Percentiles rank a stretch among this genome's conserved stretches.
These are phyloP conservation scores for Drosophila bocki DNA, from an alignment of 1,140 invertebrate species.

Conservation along the genomic window DNA sequence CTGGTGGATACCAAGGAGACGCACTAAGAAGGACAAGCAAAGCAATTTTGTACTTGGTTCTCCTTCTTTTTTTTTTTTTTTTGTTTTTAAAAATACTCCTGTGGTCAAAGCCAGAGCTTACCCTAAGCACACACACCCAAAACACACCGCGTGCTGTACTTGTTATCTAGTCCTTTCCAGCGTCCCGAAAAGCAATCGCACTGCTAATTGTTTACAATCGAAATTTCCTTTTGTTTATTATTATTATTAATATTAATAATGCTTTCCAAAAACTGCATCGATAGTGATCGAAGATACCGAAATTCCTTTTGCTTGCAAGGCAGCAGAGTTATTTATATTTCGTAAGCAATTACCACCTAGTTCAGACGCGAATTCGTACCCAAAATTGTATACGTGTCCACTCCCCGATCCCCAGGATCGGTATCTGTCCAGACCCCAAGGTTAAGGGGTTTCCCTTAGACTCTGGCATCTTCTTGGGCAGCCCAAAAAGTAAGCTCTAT, in stretches of 20 bases:
- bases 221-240: neutral
- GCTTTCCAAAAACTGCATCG: conserved; percentile 10
- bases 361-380: conserved; percentile 22
- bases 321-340: conserved; percentile 44
- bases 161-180: conserved; percentile 61
- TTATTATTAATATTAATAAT: conserved; percentile 2
- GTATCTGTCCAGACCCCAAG: conserved; percentile 3
- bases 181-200: conserved; percentile 32
- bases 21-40: conserved; percentile 5
- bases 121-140: neutral
- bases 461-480: conserved; percentile 7
- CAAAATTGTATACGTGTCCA: conserved; percentile 51
- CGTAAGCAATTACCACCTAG: conserved; percentile 31
- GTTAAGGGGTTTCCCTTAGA: neutral
- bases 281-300: conserved; percentile 12
- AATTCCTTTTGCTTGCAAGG: conserved; percentile 51
- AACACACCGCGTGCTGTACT: conserved; percentile 31
- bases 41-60: conserved; percentile 35
- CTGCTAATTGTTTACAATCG: conserved; percentile 17
- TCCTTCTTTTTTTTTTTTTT: neutral
- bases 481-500: conserved; percentile 24
- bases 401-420: neutral
- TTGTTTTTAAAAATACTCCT: conserved; percentile 31
- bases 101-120: conserved; percentile 12
- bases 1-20: conserved; percentile 42